phyloP scores from a whole-genome alignment of 2,113 vertebrate species.

The Xiphias gladius region DNA sequence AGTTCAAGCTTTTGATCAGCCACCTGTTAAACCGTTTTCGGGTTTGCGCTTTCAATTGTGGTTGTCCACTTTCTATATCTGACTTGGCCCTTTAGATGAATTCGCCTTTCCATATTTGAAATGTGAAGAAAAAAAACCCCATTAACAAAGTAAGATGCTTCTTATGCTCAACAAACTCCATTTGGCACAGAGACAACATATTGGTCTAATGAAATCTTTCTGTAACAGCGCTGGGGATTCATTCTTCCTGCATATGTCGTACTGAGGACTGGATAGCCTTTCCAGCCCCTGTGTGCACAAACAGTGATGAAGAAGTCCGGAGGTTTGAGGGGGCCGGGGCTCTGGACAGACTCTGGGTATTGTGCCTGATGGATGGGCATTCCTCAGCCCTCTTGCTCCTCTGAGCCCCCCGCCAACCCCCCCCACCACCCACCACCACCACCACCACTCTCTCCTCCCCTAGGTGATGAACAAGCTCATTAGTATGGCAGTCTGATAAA shows the following conservation, averaged over 20 bases:
- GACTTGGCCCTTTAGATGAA: no score
- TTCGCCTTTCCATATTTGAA: no score
- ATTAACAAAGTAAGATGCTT: no score
- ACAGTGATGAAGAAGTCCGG: slow-evolving; percentile 71
- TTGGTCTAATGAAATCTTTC: background rate
- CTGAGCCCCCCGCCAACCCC: slow-evolving; percentile 2
- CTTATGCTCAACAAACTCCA: no score
- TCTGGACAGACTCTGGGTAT: slow-evolving; percentile 37
- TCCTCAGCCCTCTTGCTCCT: slow-evolving; percentile 57
- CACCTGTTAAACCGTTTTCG: background rate
- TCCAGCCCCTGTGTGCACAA: slow-evolving; percentile 2
- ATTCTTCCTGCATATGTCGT: background rate
- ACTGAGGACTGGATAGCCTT: background rate
- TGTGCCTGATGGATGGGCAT: slow-evolving; percentile 75
- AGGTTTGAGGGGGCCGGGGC: slow-evolving; percentile 43
- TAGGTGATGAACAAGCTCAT: slow-evolving; percentile 77
- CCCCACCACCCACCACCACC: background rate
- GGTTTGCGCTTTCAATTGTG: no score
- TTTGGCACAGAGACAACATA: no score
- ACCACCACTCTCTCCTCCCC: slow-evolving; percentile 28
- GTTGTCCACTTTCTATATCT: no score
- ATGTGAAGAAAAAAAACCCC: no score
- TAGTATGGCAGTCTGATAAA: slow-evolving; percentile 67
- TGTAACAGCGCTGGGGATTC: background rate
- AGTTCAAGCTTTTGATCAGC: no score